These are phyloP conservation scores for Cygnus atratus DNA, from an alignment of 2,113 vertebrate species.

Conservation along the genomic window DNA sequence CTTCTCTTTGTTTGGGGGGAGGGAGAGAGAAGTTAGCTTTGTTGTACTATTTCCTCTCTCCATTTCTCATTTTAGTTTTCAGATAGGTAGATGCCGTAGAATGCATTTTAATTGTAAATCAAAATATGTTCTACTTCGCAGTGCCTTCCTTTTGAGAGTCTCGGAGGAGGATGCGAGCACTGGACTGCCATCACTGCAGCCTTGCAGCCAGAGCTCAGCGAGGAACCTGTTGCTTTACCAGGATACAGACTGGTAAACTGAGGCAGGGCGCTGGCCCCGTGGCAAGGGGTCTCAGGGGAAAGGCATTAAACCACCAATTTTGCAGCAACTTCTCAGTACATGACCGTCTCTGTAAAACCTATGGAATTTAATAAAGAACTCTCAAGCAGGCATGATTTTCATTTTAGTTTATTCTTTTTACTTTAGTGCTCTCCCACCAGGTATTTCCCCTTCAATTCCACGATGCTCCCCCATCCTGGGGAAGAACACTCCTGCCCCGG, in stretches of 20 bases:
- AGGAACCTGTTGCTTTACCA: background rate
- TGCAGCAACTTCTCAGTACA: too few relatives aligned
- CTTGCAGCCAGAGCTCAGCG: background rate
- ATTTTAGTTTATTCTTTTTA: too few relatives aligned
- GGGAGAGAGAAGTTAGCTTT: background rate
- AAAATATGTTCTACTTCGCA: background rate
- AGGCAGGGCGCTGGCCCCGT: background rate
- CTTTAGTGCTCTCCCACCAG: too few relatives aligned
- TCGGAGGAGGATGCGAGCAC: too few relatives aligned
- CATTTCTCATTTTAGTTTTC: background rate
- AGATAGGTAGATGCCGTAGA: rapidly evolving
- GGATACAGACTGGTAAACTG: background rate
- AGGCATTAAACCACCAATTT: background rate
- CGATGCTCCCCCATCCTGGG: background rate
- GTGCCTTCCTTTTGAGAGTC: background rate
- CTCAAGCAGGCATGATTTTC: background rate
- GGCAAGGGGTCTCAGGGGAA: rapidly evolving
- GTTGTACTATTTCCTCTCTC: background rate
- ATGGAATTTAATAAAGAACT: background rate
- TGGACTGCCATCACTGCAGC: background rate
- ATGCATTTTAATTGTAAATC: background rate
- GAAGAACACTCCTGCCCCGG: background rate
- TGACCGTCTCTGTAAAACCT: background rate
- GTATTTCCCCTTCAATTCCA: background rate
- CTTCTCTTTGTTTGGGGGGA: background rate